A percentile compares a stretch with the other conserved stretches of the same genome.
Evolutionary conservation across 2,797 vertebrate genomes (phyloP).

Genomic region (Vespertilio murinus): DNA sequence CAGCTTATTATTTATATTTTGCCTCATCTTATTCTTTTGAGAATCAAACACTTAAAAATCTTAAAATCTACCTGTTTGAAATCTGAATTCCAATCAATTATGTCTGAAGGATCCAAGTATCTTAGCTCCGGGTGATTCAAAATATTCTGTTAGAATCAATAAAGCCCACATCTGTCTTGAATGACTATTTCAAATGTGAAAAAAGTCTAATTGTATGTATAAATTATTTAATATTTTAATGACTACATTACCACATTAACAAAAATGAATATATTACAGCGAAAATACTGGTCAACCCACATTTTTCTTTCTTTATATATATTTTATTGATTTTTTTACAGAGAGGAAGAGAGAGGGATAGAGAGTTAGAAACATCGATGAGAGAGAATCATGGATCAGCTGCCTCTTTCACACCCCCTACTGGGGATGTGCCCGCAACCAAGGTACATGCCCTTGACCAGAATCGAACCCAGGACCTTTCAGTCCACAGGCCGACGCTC

Average conservation of each 20-base stretch:
- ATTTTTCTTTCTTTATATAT: background rate
- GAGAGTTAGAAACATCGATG: no score
- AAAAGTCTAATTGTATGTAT: background rate
- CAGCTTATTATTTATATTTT: background rate
- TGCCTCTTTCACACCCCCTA: no score
- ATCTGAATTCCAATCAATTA: background rate
- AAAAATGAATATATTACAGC: background rate
- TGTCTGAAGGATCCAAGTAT: background rate
- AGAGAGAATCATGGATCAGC: no score
- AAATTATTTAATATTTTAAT: conserved; percentile 32
- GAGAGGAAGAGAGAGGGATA: no score
- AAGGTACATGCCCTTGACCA: no score
- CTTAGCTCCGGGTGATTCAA: background rate
- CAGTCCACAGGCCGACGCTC: no score
- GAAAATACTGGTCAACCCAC: background rate
- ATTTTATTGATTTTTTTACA: no score
- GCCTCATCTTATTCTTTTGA: background rate
- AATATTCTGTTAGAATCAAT: background rate
- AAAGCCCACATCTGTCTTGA: background rate
- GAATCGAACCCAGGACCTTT: no score
- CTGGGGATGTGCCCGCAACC: no score
- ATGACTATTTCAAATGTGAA: conserved; percentile 19
- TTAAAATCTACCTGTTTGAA: conserved; percentile 31
- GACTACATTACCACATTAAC: background rate
- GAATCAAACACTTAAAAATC: conserved; percentile 4